These are phyloP conservation scores for Notoglanidium macrostoma DNA, from an alignment of 2,797 vertebrate genomes.

Conservation along the genomic window DNA sequence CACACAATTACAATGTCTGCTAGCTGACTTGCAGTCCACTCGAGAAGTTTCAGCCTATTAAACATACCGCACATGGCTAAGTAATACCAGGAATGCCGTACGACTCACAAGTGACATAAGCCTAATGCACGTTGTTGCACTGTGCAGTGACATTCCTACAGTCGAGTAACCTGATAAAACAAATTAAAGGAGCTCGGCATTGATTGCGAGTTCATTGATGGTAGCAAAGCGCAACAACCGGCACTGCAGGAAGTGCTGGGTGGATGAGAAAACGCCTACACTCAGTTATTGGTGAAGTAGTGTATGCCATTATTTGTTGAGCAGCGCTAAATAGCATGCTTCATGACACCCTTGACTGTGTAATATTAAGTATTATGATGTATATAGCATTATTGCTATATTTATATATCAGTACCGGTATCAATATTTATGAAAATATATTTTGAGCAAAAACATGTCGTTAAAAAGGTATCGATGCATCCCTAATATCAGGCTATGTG, in stretches of 20 bases:
- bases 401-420: neutral
- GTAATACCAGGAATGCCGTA: neutral
- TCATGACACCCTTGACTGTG: neutral
- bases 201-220: neutral
- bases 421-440: neutral
- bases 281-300: neutral
- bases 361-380: neutral
- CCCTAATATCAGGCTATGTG: constrained; percentile 6
- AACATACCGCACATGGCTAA: neutral
- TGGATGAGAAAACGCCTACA: neutral
- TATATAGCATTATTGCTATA: neutral
- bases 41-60: neutral
- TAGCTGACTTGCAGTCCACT: neutral
- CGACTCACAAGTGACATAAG: too few relatives aligned
- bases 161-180: too few relatives aligned
- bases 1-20: neutral
- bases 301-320: neutral
- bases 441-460: too few relatives aligned
- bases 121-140: neutral
- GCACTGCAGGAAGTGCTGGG: neutral
- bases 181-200: too few relatives aligned
- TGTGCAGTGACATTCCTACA: neutral
- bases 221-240: neutral
- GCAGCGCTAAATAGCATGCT: neutral
- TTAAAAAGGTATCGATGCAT: neutral